Evolutionary conservation across 2,797 vertebrate species (phyloP), one percentile per base, ranked within the genome.

Genomic region (Serranus cabrilla): DNA sequence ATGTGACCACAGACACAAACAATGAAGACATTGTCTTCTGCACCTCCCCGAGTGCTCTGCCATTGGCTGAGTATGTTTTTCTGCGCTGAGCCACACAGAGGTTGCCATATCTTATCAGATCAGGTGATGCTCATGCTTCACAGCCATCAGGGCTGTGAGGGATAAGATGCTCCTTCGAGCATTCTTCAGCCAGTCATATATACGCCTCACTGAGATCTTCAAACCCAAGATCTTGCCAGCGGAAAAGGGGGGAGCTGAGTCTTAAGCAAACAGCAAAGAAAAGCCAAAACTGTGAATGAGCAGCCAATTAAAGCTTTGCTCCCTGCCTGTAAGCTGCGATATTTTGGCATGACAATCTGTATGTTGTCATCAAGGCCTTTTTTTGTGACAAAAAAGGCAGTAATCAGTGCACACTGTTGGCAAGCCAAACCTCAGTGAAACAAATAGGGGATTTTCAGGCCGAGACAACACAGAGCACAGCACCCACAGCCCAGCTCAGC

Each of bases 101-200:
- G n/a, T 79, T 84, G 77, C 68, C 74, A 73, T 66, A 66, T 86
- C 86, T 90, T 83, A 91, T 92, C 87, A 81, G 87, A 92, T 88
- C 70, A 81, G 74, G 71, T 63, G 9, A 74, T 40, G 74, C 81
- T 90, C 68, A 68, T 2, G 73, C 79, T 90, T 80, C 76, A 69
- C 60, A 76, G 84, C 78, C 67, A 69, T 76, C 68, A 55, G 34
- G 42, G 62, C 61, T 76, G 47, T 37, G 67, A 64, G 21, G 62
- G 74, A 79, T 72, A 55, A 78, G 63, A 72, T 49, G 34, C 54
- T 65, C 82, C 65, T 82, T 72, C 74, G n/a, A n/a, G n/a, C n/a
- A n/a, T n/a, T n/a, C n/a, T n/a, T n/a, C n/a, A 80, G 43, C 56
- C 64, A 42, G 66, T 61, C 63, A 75, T 50, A 81, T 61, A 71